phyloP scores from a whole-genome alignment of 2,888 invertebrate species.

The Syritta pipiens region DNA sequence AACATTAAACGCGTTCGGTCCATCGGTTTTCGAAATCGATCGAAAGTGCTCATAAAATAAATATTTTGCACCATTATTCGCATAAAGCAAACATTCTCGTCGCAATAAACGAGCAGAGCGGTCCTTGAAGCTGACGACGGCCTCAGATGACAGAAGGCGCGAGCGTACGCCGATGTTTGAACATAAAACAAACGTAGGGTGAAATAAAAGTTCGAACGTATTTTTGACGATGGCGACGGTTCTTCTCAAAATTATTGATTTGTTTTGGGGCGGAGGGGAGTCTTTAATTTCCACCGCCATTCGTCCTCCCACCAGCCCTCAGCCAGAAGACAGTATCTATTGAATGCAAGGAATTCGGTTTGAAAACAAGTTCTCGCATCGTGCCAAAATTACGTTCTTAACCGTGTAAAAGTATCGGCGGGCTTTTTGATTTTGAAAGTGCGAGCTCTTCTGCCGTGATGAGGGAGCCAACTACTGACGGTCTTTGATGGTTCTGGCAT shows the following conservation, averaged over 20 bases:
- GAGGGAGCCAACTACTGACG: background rate
- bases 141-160: background rate
- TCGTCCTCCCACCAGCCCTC: too few species aligned
- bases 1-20: background rate
- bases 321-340: too few species aligned
- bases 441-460: too few species aligned
- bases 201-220: background rate
- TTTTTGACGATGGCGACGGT: too few species aligned
- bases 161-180: background rate
- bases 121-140: too few species aligned
- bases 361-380: background rate
- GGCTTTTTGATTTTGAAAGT: conserved; percentile 1
- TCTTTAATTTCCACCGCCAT: background rate
- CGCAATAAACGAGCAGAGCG: too few species aligned
- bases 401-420: background rate
- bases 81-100: background rate
- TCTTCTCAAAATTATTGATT: conserved; percentile 8
- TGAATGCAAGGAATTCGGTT: conserved; percentile 1
- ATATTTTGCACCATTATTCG: background rate
- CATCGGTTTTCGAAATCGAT: background rate
- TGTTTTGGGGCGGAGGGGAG: too few species aligned
- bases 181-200: too few species aligned
- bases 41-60: conserved; percentile 21
- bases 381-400: conserved; percentile 3
- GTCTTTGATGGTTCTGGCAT: conserved; percentile 12